These are phyloP conservation scores for Anabas testudineus DNA, from an alignment of 2,797 vertebrate species.

Conservation along the genomic window DNA sequence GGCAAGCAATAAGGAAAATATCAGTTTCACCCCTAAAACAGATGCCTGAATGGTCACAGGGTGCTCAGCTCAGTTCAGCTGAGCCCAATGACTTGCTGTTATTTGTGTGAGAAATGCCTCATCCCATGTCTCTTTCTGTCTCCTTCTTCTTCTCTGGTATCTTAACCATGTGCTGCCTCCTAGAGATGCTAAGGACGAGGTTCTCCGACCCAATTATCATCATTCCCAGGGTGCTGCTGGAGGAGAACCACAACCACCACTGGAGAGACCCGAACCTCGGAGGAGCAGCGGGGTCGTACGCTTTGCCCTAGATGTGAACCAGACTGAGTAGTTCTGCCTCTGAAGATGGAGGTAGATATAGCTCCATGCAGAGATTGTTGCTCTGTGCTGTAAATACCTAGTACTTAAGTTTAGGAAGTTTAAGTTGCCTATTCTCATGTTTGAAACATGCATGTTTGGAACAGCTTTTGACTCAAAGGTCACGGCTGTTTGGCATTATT, in stretches of 20 bases:
- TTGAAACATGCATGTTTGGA: constrained; percentile 71
- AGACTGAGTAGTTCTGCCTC: constrained; percentile 70
- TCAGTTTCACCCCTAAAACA: background rate
- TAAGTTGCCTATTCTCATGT: constrained; percentile 10
- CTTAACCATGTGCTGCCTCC: constrained; percentile 80
- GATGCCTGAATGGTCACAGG: constrained; percentile 71
- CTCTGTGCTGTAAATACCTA: constrained; percentile 79
- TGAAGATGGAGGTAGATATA: constrained; percentile 16
- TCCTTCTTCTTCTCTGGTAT: constrained; percentile 57
- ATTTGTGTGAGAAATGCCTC: constrained; percentile 67
- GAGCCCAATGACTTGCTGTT: constrained; percentile 44
- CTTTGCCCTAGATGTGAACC: constrained; percentile 83
- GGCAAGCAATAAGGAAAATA: constrained; percentile 3
- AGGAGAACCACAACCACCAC: constrained; percentile 81
- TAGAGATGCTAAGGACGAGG: constrained; percentile 84
- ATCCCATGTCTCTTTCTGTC: constrained; percentile 73
- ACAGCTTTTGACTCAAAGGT: constrained; percentile 51
- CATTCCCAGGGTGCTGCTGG: constrained; percentile 86
- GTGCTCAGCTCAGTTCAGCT: constrained; percentile 70
- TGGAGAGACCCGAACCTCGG: constrained; percentile 78
- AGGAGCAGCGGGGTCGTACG: constrained; percentile 80
- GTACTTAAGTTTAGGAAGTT: constrained; percentile 56
- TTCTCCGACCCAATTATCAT: constrained; percentile 85
- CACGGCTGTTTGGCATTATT: constrained; percentile 67
- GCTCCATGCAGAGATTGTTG: constrained; percentile 48